Evolutionary conservation across 1,140 invertebrate species (phyloP), one percentile per base, ranked within the genome.

Genomic region (Pseudomyrmex pallidus): DNA sequence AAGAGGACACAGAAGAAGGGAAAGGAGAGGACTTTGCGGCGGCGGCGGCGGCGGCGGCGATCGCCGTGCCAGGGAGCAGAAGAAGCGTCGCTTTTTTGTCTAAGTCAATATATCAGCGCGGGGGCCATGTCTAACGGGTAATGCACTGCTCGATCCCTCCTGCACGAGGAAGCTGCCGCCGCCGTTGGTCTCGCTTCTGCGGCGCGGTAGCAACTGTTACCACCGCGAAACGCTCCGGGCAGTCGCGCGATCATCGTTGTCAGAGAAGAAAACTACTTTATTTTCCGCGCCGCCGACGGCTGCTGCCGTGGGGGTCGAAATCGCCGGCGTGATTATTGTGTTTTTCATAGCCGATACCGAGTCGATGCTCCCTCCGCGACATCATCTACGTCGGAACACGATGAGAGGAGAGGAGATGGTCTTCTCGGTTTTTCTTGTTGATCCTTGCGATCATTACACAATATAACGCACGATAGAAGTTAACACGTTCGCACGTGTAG

Each of bases 91-190:
- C 89, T 92, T 93, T 93, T 93, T 93, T 93, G 92, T 89, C 77
- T 87, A 90, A 91, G 92, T 91, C 92, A 93, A 92, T 93, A 93
- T 93, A 93, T 93, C 91, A 93, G 92, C 91, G 88, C 90, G 90
- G 91, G 90, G 92, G 92, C 91, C 92, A 92, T 93, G 92, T 93
- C 92, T 92, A 92, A 93, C 92, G 92, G 92, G 89, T 93, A 93
- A 93, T 93, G 91, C 91, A 92, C 92, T 90, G 87, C 68, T 82
- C 85, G 90, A 90, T 90, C 86, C 90, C 80, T 85, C 48, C 85
- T 85, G 89, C 82, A 85, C 70, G 73, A 85, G 77, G 84, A 88
- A 89, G 72, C 86, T 86, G 84, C 82, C 67, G 66, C 66, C 35
- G 84, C 82, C 68, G 67, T 77, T 25, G 50, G 59, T 22, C 13